These are phyloP conservation scores for Julus scanicus DNA, from an alignment of 2,888 invertebrate genomes.

Conservation along the genomic window DNA sequence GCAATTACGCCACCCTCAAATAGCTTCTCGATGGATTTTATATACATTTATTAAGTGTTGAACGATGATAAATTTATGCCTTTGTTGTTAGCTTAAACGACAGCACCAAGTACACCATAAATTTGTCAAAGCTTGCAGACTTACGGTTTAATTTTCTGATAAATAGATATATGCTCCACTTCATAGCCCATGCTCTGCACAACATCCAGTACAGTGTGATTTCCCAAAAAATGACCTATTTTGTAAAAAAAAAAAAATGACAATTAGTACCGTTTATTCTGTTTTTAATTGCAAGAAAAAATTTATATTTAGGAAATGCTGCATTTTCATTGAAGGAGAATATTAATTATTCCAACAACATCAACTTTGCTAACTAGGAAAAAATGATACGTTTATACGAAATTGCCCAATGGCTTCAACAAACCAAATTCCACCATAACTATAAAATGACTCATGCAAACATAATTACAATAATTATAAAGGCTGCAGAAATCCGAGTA, in stretches of 20 bases:
- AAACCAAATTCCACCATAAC: too few relatives aligned
- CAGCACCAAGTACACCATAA: neutral
- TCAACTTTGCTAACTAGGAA: too few relatives aligned
- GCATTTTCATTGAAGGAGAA: too few relatives aligned
- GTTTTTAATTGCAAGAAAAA: neutral
- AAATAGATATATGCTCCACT: slow-evolving; percentile 60
- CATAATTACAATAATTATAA: neutral
- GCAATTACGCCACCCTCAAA: neutral
- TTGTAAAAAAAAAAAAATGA: slow-evolving; percentile 55
- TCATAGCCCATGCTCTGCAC: slow-evolving; percentile 65
- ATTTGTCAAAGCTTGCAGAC: slow-evolving; percentile 20
- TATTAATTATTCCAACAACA: too few relatives aligned
- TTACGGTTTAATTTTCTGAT: slow-evolving; percentile 56
- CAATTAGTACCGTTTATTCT: slow-evolving; percentile 49
- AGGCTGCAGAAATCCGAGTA: neutral
- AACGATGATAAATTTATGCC: too few relatives aligned
- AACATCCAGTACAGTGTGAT: slow-evolving; percentile 67
- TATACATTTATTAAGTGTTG: neutral
- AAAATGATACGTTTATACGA: too few relatives aligned
- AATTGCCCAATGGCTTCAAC: too few relatives aligned
- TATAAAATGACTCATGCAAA: too few relatives aligned
- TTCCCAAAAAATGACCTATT: slow-evolving; percentile 68
- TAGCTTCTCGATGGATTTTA: neutral
- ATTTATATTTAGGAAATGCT: too few relatives aligned
- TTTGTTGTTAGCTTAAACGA: neutral